These are phyloP conservation scores for Capromys pilorides DNA, from an alignment of 2,797 vertebrate species.

Conservation along the genomic window DNA sequence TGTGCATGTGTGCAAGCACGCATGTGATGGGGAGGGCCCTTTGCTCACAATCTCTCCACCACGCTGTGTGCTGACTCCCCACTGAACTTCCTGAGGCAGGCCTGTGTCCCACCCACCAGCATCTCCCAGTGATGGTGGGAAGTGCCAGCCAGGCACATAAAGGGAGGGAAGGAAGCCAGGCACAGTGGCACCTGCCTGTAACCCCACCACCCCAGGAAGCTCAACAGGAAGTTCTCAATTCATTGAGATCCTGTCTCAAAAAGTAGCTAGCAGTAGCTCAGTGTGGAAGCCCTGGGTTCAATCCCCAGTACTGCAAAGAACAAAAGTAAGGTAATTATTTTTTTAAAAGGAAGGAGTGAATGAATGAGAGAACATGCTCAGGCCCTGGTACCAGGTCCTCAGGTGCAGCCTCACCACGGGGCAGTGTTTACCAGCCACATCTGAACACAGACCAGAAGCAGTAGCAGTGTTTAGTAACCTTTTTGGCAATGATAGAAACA, in stretches of 20 bases:
- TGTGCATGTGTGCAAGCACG: no score
- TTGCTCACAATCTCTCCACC: not conserved
- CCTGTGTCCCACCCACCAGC: not conserved
- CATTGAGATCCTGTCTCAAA: not conserved
- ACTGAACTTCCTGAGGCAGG: not conserved
- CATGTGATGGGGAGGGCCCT: not conserved
- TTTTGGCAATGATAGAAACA: not conserved
- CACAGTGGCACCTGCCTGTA: not conserved
- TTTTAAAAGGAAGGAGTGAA: not conserved
- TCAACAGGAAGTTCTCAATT: not conserved
- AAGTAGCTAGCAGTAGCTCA: not conserved
- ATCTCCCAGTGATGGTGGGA: not conserved
- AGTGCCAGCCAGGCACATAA: not conserved
- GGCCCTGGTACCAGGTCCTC: not conserved
- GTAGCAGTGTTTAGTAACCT: not conserved
- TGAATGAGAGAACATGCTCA: not conserved
- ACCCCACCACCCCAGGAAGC: not conserved
- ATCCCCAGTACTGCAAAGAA: not conserved
- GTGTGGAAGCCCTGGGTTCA: not conserved
- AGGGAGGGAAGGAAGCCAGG: not conserved
- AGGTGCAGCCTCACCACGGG: not conserved
- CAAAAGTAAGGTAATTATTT: not conserved
- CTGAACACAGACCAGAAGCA: not conserved
- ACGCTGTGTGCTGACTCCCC: not conserved
- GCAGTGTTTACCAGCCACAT: not conserved